These are phyloP conservation scores for Manduca sexta DNA, from an alignment of 1,140 invertebrate genomes.

Conservation along the genomic window DNA sequence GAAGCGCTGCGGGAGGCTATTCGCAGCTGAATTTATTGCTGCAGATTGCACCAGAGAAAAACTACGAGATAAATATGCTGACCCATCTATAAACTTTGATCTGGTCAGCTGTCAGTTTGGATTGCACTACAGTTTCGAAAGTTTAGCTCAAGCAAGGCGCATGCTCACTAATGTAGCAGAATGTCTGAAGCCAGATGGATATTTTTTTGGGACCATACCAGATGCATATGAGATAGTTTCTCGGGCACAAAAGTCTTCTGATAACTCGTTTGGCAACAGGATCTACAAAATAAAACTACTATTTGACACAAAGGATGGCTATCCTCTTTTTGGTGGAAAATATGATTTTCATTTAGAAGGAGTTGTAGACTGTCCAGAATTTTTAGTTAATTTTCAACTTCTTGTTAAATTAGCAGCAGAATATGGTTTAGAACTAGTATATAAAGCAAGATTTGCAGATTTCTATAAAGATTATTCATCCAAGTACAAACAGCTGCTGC, in stretches of 20 bases:
- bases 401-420: constrained; percentile 88
- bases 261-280: constrained; percentile 88
- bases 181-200: constrained; percentile 90
- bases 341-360: constrained; percentile 97
- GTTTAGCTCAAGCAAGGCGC: constrained; percentile 89
- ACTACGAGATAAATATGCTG: constrained; percentile 80
- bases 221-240: constrained; percentile 92
- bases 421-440: constrained; percentile 86
- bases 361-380: constrained; percentile 98
- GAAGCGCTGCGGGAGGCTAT: constrained; percentile 71
- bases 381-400: constrained; percentile 94
- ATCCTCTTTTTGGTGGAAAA: constrained; percentile 95
- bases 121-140: constrained; percentile 97
- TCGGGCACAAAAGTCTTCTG: constrained; percentile 74
- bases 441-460: constrained; percentile 84
- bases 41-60: constrained; percentile 93
- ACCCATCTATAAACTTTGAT: constrained; percentile 87
- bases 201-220: constrained; percentile 97
- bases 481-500: constrained; percentile 78
- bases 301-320: constrained; percentile 79
- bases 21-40: constrained; percentile 92
- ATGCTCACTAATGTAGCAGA: constrained; percentile 96
- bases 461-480: constrained; percentile 82
- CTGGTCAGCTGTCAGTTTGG: constrained; percentile 98
- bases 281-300: constrained; percentile 89